These are phyloP conservation scores for Tenebrio molitor DNA, from an alignment of 1,140 invertebrate species.

Conservation along the genomic window DNA sequence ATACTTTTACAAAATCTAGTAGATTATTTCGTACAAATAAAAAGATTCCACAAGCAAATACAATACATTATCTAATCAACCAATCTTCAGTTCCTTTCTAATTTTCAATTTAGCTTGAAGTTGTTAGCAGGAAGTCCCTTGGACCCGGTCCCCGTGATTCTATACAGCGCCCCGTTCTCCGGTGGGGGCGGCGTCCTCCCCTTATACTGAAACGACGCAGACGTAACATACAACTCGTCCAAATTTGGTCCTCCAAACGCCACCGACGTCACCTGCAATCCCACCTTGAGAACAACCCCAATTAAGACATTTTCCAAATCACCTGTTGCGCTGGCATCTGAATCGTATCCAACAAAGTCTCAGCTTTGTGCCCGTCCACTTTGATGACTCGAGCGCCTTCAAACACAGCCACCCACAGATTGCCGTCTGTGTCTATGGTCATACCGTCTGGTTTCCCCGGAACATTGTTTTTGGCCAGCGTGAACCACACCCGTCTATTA, in stretches of 20 bases:
- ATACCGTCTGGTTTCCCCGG: not conserved
- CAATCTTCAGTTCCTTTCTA: too few species aligned
- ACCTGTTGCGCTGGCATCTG: constrained; percentile 56
- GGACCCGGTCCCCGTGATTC: constrained; percentile 52
- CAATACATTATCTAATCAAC: too few species aligned
- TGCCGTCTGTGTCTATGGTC: constrained; percentile 72
- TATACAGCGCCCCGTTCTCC: constrained; percentile 56
- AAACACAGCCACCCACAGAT: constrained; percentile 76
- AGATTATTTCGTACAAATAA: too few species aligned
- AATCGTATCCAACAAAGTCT: constrained; percentile 53
- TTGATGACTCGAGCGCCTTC: constrained; percentile 61
- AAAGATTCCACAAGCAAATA: too few species aligned
- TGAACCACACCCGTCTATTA: constrained; percentile 62
- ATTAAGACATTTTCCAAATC: not conserved
- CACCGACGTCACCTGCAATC: constrained; percentile 79
- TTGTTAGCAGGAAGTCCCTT: constrained; percentile 49
- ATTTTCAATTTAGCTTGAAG: too few species aligned
- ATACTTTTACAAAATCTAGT: too few species aligned
- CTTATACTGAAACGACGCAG: constrained; percentile 65
- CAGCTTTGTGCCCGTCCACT: constrained; percentile 61
- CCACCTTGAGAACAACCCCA: too few species aligned
- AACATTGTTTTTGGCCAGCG: constrained; percentile 43
- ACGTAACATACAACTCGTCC: constrained; percentile 83
- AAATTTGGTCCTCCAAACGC: constrained; percentile 84
- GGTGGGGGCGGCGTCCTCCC: constrained; percentile 51